Evolutionary conservation across 2,797 vertebrate genomes (phyloP).

Genomic region (Gambusia yucatana): DNA sequence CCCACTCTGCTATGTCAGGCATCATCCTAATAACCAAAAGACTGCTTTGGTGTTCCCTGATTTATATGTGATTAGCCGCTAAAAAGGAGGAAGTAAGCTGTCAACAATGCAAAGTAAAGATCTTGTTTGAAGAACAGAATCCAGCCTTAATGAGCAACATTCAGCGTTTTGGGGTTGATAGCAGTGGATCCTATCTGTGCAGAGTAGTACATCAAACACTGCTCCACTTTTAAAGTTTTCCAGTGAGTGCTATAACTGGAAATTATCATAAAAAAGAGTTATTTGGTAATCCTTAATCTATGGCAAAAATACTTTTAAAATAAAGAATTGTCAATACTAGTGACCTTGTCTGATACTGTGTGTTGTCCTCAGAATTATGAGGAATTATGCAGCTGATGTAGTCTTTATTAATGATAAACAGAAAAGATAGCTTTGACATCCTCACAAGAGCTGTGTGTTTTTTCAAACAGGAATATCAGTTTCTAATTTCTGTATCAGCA

Average conservation of each 20-base stretch:
- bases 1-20: slow-evolving; percentile 32
- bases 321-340: background rate
- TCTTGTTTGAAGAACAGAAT: slow-evolving; percentile 44
- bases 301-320: background rate
- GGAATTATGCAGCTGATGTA: background rate
- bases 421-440: background rate
- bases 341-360: background rate
- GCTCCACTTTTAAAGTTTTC: background rate
- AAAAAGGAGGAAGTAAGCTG: slow-evolving; percentile 39
- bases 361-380: background rate
- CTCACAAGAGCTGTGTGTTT: background rate
- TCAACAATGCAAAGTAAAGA: slow-evolving; percentile 53
- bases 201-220: background rate
- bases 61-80: slow-evolving; percentile 59
- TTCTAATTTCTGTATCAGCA: background rate
- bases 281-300: background rate
- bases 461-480: background rate
- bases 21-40: slow-evolving; percentile 43
- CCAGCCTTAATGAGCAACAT: slow-evolving; percentile 57
- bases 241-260: background rate
- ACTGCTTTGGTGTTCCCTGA: slow-evolving; percentile 31
- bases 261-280: background rate
- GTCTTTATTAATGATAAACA: background rate
- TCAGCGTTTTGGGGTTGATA: slow-evolving; percentile 35
- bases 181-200: background rate